Evolutionary conservation across 2,888 invertebrate genomes (phyloP).

Genomic region (Drosophila setosimentum): DNA sequence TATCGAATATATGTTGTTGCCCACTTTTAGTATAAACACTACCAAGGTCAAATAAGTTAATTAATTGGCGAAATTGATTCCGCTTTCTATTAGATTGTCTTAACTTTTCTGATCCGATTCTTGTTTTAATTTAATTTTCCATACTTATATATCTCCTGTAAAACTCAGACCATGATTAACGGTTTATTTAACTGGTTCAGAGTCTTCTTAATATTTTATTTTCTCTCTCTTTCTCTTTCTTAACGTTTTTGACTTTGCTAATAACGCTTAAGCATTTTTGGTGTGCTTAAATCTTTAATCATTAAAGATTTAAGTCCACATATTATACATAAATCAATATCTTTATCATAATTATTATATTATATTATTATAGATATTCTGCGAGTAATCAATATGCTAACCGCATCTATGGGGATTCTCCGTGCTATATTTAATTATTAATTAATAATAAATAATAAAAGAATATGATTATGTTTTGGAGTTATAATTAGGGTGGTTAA

Average conservation of each 20-base stretch:
- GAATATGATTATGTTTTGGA: not conserved
- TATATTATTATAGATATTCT: not conserved
- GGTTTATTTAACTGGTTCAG: not conserved
- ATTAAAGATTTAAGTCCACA: not conserved
- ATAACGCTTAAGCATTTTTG: not conserved
- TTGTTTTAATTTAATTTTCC: not conserved
- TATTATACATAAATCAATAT: not conserved
- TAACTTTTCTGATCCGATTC: not conserved
- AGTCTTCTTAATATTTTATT: not conserved
- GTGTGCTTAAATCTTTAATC: not conserved
- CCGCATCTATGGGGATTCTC: not conserved
- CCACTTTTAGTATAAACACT: not conserved
- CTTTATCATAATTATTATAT: not conserved
- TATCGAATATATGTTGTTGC: not conserved
- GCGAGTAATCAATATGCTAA: not conserved
- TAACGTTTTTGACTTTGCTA: not conserved
- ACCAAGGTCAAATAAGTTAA: not conserved
- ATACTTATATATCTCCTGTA: not conserved
- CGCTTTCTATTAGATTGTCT: not conserved
- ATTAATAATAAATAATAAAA: not conserved
- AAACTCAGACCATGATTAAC: not conserved
- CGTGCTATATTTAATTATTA: not conserved
- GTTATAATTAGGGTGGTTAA: not conserved
- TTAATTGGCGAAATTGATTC: not conserved
- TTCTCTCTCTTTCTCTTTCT: not conserved